These are phyloP conservation scores for Aramus guarauna DNA, from an alignment of 2,113 vertebrate genomes.

Conservation along the genomic window DNA sequence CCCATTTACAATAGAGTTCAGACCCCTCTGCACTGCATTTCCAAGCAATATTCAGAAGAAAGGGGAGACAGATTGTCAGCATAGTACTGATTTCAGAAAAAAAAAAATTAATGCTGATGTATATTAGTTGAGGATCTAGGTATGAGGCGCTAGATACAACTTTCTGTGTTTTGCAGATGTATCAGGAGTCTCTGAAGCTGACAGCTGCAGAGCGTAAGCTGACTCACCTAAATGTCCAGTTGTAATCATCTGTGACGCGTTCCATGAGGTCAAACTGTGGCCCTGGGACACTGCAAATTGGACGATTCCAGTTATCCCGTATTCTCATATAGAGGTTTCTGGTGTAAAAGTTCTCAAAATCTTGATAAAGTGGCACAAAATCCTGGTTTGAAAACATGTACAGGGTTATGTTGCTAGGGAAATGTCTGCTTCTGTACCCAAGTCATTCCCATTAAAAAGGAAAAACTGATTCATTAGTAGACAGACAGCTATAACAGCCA, in stretches of 20 bases:
- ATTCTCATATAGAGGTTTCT: constrained; percentile 93
- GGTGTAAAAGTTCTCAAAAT: constrained; percentile 95
- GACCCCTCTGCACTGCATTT: neutral
- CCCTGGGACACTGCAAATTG: constrained; percentile 88
- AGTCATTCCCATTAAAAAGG: neutral
- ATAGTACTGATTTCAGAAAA: neutral
- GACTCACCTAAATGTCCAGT: constrained; percentile 93
- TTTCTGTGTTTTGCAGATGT: neutral
- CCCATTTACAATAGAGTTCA: neutral
- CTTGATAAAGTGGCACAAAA: constrained; percentile 94
- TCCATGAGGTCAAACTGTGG: constrained; percentile 89
- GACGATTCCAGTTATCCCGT: constrained; percentile 93
- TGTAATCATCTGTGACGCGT: constrained; percentile 90
- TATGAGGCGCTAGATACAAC: neutral
- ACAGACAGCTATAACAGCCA: neutral
- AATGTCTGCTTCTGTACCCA: neutral
- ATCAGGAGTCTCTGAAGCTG: neutral
- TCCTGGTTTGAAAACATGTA: constrained; percentile 75
- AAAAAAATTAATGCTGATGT: neutral
- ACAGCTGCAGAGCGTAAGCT: neutral
- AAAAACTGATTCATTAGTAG: neutral
- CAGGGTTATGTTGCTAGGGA: constrained; percentile 19
- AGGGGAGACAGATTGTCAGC: neutral
- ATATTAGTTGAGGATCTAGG: neutral
- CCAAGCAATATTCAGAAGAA: neutral